These are phyloP conservation scores for Mirza zaza DNA, from an alignment of 2,113 vertebrate genomes.

Conservation along the genomic window DNA sequence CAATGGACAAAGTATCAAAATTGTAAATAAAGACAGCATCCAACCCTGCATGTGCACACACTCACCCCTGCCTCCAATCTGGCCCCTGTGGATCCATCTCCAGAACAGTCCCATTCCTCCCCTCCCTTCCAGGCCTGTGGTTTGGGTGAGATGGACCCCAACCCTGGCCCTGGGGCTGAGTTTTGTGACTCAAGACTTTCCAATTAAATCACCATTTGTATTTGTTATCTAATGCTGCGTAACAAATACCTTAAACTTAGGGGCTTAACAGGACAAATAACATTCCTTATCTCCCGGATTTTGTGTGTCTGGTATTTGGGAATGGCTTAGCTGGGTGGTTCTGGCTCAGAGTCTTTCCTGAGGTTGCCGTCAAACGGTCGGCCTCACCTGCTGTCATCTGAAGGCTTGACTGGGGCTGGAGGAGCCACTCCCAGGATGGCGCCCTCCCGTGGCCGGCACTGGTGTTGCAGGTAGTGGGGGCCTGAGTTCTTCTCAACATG, in stretches of 20 bases:
- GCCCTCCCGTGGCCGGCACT: background rate
- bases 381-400: background rate
- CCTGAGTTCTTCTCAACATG: background rate
- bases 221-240: background rate
- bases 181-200: background rate
- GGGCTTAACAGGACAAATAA: background rate
- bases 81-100: rapidly evolving
- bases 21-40: background rate
- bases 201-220: background rate
- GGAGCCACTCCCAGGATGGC: background rate
- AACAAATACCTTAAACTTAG: background rate
- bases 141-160: background rate
- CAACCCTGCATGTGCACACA: rapidly evolving
- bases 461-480: background rate
- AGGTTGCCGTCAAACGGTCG: background rate
- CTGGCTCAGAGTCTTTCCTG: background rate
- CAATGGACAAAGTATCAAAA: background rate
- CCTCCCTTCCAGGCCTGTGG: background rate
- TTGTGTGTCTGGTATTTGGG: too few relatives aligned
- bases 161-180: background rate
- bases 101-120: background rate
- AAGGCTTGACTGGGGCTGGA: background rate
- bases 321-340: background rate
- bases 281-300: background rate
- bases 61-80: background rate